phyloP scores from a whole-genome alignment of 1,140 invertebrate species.

The Chelonus insularis region DNA sequence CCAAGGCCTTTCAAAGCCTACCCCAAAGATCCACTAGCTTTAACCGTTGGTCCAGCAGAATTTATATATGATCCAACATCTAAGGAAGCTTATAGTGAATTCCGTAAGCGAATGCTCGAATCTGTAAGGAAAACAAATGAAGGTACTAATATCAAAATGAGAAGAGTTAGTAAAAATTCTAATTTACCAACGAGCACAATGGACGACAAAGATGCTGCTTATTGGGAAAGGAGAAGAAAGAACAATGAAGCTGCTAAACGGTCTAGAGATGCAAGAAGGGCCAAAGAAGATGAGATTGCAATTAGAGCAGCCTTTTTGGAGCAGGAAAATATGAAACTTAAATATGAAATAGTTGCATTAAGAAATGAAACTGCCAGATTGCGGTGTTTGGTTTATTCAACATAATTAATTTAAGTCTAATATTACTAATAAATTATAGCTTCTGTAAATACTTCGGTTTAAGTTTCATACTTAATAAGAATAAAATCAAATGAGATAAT shows the following conservation, averaged over 20 bases:
- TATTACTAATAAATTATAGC: no score
- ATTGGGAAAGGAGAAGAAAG: conserved; percentile 84
- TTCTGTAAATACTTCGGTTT: no score
- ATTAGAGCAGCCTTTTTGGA: conserved; percentile 85
- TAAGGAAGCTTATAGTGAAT: conserved; percentile 68
- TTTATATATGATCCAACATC: conserved; percentile 59
- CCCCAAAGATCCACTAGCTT: conserved; percentile 67
- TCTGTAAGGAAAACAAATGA: conserved; percentile 67
- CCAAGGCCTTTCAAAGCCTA: conserved; percentile 73
- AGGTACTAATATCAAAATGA: conserved; percentile 70
- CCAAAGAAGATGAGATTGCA: conserved; percentile 91
- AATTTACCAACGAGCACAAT: conserved; percentile 45
- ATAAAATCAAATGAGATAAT: no score
- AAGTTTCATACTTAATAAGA: no score
- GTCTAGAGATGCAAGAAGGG: conserved; percentile 84
- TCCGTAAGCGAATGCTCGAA: conserved; percentile 68
- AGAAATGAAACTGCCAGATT: conserved; percentile 66
- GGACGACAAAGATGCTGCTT: conserved; percentile 76
- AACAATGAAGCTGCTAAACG: conserved; percentile 96
- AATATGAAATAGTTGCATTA: conserved; percentile 65
- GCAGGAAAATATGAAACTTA: conserved; percentile 73
- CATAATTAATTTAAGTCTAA: conserved; percentile 20
- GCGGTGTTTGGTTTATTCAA: conserved; percentile 59
- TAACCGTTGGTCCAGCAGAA: conserved; percentile 60
- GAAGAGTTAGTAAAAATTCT: conserved; percentile 54